phyloP scores from a whole-genome alignment of 1,140 invertebrate species.

The Tetraneura akinire region DNA sequence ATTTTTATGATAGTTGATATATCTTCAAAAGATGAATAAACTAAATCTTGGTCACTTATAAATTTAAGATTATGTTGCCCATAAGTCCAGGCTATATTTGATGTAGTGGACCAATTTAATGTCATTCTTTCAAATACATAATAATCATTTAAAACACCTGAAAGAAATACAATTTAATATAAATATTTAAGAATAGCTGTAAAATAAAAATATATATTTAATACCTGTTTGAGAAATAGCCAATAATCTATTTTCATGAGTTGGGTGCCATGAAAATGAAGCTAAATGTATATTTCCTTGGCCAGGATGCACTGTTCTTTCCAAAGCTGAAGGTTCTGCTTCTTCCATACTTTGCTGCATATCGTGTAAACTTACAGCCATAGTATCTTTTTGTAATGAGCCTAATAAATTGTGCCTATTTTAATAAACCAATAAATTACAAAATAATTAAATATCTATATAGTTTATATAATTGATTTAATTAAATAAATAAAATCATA shows the following conservation, averaged over 20 bases:
- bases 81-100: conserved; percentile 73
- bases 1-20: conserved; percentile 73
- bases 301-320: conserved; percentile 69
- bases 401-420: conserved; percentile 74
- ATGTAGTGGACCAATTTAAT: conserved; percentile 73
- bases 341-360: conserved; percentile 76
- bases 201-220: no score
- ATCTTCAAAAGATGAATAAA: conserved; percentile 67
- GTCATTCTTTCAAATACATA: conserved; percentile 80
- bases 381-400: conserved; percentile 72
- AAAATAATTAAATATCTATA: no score
- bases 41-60: conserved; percentile 62
- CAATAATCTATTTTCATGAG: conserved; percentile 74
- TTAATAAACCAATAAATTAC: conserved; percentile 53
- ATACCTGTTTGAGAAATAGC: conserved; percentile 67
- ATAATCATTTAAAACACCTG: conserved; percentile 70
- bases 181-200: no score
- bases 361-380: conserved; percentile 73
- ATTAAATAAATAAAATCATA: neutral
- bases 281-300: conserved; percentile 63
- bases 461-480: neutral
- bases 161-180: conserved; percentile 54
- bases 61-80: conserved; percentile 70
- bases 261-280: conserved; percentile 83
- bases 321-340: conserved; percentile 73